Evolutionary conservation across 2,113 vertebrate species (phyloP).

Genomic region (Parotia lawesii): DNA sequence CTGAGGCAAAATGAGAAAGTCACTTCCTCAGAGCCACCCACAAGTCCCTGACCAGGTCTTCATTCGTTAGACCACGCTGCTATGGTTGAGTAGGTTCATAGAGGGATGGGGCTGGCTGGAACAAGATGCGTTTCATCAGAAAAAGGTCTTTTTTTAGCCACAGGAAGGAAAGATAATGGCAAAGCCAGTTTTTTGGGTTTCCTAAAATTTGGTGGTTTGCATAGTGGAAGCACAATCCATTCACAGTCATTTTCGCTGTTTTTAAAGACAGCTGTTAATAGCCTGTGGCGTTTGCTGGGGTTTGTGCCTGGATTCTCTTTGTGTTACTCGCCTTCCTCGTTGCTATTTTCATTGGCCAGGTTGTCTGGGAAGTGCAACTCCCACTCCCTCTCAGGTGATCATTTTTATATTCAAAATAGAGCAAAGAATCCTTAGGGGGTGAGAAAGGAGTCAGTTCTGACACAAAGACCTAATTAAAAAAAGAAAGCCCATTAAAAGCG

Average conservation of each 20-base stretch:
- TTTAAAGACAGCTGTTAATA: neutral
- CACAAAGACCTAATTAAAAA: conserved; percentile 63
- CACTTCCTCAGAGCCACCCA: conserved; percentile 19
- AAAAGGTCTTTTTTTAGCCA: neutral
- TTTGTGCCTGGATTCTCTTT: neutral
- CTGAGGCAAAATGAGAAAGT: conserved; percentile 35
- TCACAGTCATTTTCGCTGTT: neutral
- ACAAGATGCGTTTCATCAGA: neutral
- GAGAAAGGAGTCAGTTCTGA: conserved; percentile 19
- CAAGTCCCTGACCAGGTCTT: neutral
- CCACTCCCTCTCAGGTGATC: neutral
- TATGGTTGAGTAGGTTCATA: conserved; percentile 6
- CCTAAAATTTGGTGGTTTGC: neutral
- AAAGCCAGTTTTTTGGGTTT: neutral
- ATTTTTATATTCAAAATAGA: conserved; percentile 48
- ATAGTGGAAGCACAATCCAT: neutral
- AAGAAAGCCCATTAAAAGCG: conserved; percentile 43
- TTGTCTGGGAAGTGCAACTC: neutral
- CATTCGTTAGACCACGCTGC: neutral
- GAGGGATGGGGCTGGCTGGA: neutral
- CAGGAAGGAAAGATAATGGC: neutral
- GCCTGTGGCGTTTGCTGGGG: neutral
- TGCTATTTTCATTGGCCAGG: conserved; percentile 4
- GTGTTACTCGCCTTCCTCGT: neutral
- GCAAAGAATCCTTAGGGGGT: conserved; percentile 27